phyloP scores from a whole-genome alignment of 2,888 invertebrate genomes.

The Fabriciana adippe region DNA sequence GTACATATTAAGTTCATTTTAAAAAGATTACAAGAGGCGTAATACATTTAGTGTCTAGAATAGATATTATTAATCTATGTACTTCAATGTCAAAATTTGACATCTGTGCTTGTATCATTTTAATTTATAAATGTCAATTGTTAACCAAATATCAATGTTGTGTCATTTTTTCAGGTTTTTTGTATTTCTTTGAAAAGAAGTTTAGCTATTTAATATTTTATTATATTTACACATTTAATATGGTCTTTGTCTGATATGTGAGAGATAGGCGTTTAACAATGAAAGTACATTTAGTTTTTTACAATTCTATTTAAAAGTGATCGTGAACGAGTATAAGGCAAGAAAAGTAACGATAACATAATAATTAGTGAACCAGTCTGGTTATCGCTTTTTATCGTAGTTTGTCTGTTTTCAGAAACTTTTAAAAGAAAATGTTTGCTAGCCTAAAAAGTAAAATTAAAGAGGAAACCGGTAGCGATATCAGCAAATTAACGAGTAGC shows the following conservation, averaged over 20 bases:
- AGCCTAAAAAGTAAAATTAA: conserved; percentile 94
- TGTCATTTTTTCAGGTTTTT: conserved; percentile 10
- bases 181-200: conserved; percentile 2
- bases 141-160: conserved; percentile 9
- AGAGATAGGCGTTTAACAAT: conserved; percentile 22
- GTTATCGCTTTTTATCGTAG: background rate
- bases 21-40: too few relatives aligned
- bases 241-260: background rate
- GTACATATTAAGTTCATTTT: too few relatives aligned
- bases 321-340: conserved; percentile 7
- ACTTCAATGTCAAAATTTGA: background rate
- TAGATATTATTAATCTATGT: too few relatives aligned
- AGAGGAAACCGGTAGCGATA: conserved; percentile 93
- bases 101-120: too few relatives aligned
- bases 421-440: conserved; percentile 86
- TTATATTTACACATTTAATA: background rate
- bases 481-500: conserved; percentile 79
- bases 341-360: conserved; percentile 14
- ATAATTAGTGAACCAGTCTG: conserved; percentile 3
- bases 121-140: conserved; percentile 1
- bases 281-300: conserved; percentile 13
- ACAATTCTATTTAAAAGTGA: conserved; percentile 26
- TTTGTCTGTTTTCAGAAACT: conserved; percentile 18
- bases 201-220: background rate
- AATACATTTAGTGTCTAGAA: too few relatives aligned